Evolutionary conservation across 2,797 vertebrate genomes (phyloP), one percentile per base, ranked within the genome.

Genomic region (Premnoplex brunnescens): DNA sequence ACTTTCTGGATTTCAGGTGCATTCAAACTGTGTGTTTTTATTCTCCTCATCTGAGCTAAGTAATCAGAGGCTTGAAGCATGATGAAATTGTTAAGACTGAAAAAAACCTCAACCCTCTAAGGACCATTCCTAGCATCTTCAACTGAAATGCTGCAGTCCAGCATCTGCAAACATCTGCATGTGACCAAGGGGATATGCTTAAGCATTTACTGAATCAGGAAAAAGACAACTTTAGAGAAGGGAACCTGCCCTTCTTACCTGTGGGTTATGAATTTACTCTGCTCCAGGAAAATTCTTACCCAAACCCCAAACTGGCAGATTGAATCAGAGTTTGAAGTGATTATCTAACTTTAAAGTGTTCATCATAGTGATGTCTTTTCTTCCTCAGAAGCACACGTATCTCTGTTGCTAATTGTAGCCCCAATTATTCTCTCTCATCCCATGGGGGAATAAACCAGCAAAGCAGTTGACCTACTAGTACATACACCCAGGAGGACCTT

Each of bases 401-500:
- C 88, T 82, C 78, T 79, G 81, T 76, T 76, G 54, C 78, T 95
- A 92, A 94, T 92, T 95, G 79, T 91, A 91, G 91, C 59, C 91
- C 90, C 82, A 95, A 89, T 96, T 84, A 94, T 94, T 72, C 52
- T 91, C 37, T 73, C 71, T 87, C 51, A 80, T 94, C 82, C 81
- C 80, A 46, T 46, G 71, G 62, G 88, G 77, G 49, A 89, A 64
- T n/a, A 89, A 81, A 67, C 48, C 22, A 81, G 66, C 91, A 73
- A 69, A 89, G 91, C 84, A 85, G 89, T 63, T 93, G 95, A 95
- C 96, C 92, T 95, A 95, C 44, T 92, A 93, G 62, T 62, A 23
- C 27, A 8, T 93, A 87, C 82, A 85, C 92, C 36, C 1, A 1
- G 76, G 93, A 91, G 94, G 66, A 88, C 67, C 86, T 92, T 93